Evolutionary conservation across 2,113 vertebrate genomes (phyloP), one percentile per base, ranked within the genome.

Genomic region (Phalacrocorax carbo): DNA sequence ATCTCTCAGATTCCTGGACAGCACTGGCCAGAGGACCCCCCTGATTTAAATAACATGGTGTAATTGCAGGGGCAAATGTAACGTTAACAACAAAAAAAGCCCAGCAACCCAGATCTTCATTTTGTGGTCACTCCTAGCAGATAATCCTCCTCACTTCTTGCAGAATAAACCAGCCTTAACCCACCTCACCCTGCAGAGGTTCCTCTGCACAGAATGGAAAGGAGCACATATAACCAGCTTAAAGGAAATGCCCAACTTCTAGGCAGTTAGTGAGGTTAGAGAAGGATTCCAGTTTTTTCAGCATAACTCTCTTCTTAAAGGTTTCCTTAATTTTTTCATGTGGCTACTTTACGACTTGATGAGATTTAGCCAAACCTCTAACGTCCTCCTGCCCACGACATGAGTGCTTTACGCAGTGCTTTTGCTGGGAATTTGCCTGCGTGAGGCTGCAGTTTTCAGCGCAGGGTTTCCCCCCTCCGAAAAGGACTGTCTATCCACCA

Each of bases 251-350:
- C 46, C 13, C 46, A 88, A 6, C 60, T 54, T 46, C 55, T 11
- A 88, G 55, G 51, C 83, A 75, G 68, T 21, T 32, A 46, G 60
- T 11, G 72, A 89, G 42, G 72, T 91, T 38, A 38, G 86, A 96
- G 69, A 81, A 30, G 36, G 48, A 87, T 91, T 86, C 73, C 81
- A 55, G 17, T 17, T 86, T 81, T 78, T 78, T 68, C 60, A 64
- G 65, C 40, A 65, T 61, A 90, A 89, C 94, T 94, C 83, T 85
- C 80, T 40, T 93, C 75, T 86, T 85, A 79, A 82, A 82, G 61
- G 71, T 73, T 96, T 93, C 42, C 36, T 73, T 83, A 8, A 2
- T 81, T 57, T 82, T 64, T 52, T 69, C 4, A 54, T 0, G 2
- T 82, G 73, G 62, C 68, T 90, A 29, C 88, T 91, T 78, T 64